Conservation (phyloP, 1,140 invertebrate species). For the Drosophila quadrilineata region DNA sequence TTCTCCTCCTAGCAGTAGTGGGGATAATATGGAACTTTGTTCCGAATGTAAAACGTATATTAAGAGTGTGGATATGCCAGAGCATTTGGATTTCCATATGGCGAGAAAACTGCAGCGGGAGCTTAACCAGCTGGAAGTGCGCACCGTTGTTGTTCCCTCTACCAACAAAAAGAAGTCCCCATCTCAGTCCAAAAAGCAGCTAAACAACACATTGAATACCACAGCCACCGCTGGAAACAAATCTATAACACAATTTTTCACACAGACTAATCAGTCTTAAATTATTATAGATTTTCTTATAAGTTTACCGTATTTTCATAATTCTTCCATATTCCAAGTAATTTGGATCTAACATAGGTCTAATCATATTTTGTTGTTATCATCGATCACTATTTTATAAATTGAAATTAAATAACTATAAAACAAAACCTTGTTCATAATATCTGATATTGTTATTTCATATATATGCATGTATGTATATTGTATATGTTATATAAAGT, state of each 20-base stretch:
- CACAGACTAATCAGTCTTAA: constrained; percentile 43
- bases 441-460: too few species aligned
- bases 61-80: constrained; percentile 82
- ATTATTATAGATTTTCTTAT: background rate
- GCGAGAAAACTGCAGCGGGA: constrained; percentile 84
- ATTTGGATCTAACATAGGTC: too few species aligned
- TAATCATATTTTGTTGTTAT: too few species aligned
- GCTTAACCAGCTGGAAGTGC: constrained; percentile 62
- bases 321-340: too few species aligned
- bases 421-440: too few species aligned
- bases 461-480: too few species aligned
- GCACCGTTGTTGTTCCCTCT: constrained; percentile 29
- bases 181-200: constrained; percentile 34
- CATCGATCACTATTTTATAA: too few species aligned
- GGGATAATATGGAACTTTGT: constrained; percentile 82
- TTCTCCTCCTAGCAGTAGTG: constrained; percentile 30
- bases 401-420: too few species aligned
- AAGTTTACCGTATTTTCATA: too few species aligned
- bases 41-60: constrained; percentile 85
- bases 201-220: constrained; percentile 34
- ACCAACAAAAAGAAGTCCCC: constrained; percentile 39
- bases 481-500: constrained; percentile 53
- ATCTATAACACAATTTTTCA: constrained; percentile 69
- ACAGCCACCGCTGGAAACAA: constrained; percentile 33
- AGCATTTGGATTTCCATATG: constrained; percentile 88